Percentiles rank a stretch among this genome's conserved stretches.
These are phyloP conservation scores for Mustelus asterias DNA, from an alignment of 2,113 vertebrate species.

Conservation along the genomic window DNA sequence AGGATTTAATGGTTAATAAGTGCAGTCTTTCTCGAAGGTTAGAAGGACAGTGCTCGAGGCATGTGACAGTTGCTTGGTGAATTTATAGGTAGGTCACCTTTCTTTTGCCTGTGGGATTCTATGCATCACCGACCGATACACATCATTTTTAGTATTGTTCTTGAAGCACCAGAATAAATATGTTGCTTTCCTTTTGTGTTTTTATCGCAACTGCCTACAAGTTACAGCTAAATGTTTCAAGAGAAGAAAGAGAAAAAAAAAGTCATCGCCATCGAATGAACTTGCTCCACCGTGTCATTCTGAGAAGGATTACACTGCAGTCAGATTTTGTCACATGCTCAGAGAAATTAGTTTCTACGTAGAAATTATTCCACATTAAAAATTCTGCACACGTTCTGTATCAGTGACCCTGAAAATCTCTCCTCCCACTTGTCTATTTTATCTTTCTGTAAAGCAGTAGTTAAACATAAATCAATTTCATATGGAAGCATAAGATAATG, in stretches of 20 bases:
- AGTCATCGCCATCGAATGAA: background rate
- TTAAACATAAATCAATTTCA: conserved; percentile 37
- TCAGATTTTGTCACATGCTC: conserved; percentile 32
- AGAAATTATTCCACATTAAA: conserved; percentile 28
- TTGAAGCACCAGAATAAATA: background rate
- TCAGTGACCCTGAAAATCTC: conserved; percentile 37
- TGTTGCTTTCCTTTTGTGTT: background rate
- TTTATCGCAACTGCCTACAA: background rate
- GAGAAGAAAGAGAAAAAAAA: background rate
- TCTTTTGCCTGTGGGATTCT: background rate
- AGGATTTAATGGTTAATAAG: conserved; percentile 27
- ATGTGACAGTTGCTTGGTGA: conserved; percentile 21
- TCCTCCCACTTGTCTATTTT: conserved; percentile 38
- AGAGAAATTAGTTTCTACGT: conserved; percentile 37
- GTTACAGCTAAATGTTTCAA: background rate
- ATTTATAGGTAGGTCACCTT: conserved; percentile 18
- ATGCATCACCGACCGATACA: background rate
- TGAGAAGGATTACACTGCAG: conserved; percentile 26
- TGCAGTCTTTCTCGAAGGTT: conserved; percentile 7
- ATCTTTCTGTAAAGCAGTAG: conserved; percentile 38
- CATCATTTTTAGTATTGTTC: background rate
- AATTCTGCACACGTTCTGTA: conserved; percentile 33
- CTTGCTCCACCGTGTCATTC: conserved; percentile 8
- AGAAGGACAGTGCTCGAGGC: conserved; percentile 13
- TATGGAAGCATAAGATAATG: conserved; percentile 37